These are phyloP conservation scores for Trichechus manatus DNA, from an alignment of 2,113 vertebrate species.

Conservation along the genomic window DNA sequence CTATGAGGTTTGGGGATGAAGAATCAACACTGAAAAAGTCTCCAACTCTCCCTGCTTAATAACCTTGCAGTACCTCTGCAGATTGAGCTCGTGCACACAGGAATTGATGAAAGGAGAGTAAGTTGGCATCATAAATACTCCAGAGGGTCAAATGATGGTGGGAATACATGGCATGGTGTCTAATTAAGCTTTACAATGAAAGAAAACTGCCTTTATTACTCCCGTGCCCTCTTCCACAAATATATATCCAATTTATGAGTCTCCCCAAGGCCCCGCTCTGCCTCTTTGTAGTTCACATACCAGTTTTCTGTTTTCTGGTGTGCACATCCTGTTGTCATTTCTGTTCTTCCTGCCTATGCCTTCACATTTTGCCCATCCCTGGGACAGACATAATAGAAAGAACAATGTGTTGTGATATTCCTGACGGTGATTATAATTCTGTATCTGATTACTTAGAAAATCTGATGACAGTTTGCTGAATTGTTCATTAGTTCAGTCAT, in stretches of 20 bases:
- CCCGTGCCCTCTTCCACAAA: neutral
- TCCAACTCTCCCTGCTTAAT: neutral
- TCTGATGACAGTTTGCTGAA: neutral
- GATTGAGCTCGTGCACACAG: neutral
- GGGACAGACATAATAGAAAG: neutral
- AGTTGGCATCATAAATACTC: neutral
- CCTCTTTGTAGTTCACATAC: neutral
- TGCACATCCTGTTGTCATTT: neutral
- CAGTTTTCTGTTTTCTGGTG: neutral
- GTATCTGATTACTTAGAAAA: neutral
- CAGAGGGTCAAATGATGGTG: neutral
- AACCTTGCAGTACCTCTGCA: neutral
- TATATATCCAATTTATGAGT: neutral
- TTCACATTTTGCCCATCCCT: neutral
- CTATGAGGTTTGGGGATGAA: neutral
- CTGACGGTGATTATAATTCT: neutral
- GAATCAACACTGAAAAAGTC: slow-evolving; percentile 34
- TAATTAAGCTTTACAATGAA: slow-evolving; percentile 34
- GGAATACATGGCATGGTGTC: neutral
- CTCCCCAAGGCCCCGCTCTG: neutral
- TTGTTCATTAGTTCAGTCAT: neutral
- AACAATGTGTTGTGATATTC: neutral
- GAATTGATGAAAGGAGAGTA: neutral
- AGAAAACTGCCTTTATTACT: neutral
- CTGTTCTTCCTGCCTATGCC: neutral